phyloP scores from a whole-genome alignment of 2,888 invertebrate genomes.

The Eristalis pertinax region DNA sequence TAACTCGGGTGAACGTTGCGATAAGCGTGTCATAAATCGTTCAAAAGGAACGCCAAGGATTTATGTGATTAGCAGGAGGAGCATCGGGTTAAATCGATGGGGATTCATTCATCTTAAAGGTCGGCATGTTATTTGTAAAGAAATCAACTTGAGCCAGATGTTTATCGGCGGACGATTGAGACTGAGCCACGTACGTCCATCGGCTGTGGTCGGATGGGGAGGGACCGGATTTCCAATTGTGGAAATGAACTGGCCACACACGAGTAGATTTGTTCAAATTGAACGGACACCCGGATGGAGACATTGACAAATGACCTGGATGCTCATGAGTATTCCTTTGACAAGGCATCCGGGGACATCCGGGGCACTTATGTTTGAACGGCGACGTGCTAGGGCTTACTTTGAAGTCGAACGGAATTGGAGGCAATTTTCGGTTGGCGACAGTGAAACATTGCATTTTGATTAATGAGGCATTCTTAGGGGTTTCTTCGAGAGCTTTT shows the following conservation, averaged over 20 bases:
- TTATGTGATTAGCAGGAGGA: constrained; percentile 5
- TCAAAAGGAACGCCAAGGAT: not conserved
- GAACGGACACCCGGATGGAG: not conserved
- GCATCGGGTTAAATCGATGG: constrained; percentile 1
- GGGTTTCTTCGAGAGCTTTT: no score
- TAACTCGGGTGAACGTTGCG: constrained; percentile 20
- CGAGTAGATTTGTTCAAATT: not conserved
- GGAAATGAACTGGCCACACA: not conserved
- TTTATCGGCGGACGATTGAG: not conserved
- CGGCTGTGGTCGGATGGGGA: not conserved
- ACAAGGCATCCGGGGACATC: not conserved
- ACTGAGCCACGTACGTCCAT: not conserved
- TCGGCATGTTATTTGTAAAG: not conserved
- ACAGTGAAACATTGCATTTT: no score
- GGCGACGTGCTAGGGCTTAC: not conserved
- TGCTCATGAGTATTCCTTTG: not conserved
- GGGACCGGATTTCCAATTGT: not conserved
- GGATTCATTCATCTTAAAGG: not conserved
- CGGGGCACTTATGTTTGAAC: not conserved
- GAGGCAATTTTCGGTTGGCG: not conserved
- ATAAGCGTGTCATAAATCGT: constrained; percentile 31
- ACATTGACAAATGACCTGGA: not conserved
- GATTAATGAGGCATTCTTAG: no score
- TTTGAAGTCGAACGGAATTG: not conserved
- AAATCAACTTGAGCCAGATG: not conserved